These are phyloP conservation scores for Molossus molossus DNA, from an alignment of 2,797 vertebrate species.

Conservation along the genomic window DNA sequence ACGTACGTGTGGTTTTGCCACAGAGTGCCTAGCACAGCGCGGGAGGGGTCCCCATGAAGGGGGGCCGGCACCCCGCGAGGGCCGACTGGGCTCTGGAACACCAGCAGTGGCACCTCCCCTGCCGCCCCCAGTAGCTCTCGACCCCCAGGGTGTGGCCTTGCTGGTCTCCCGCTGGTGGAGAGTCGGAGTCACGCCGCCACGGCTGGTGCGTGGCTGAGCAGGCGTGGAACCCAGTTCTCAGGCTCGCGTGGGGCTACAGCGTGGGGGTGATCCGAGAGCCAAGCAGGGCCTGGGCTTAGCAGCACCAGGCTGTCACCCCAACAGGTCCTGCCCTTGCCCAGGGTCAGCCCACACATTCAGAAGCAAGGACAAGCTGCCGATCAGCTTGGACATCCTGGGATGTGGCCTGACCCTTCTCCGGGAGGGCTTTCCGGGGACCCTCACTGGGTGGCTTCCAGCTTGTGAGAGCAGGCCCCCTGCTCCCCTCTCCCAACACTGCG, in stretches of 20 bases:
- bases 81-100: not conserved
- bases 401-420: accelerated
- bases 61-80: accelerated
- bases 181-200: not conserved
- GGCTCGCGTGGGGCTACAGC: not conserved
- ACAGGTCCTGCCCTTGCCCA: too few species aligned
- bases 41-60: not conserved
- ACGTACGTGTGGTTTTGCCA: not conserved
- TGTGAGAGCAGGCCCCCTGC: not conserved
- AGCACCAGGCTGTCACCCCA: not conserved
- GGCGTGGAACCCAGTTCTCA: accelerated
- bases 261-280: accelerated
- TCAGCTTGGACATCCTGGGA: not conserved
- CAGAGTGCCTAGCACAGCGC: accelerated
- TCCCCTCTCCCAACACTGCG: not conserved
- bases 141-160: not conserved
- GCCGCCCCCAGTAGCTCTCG: not conserved
- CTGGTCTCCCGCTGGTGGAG: not conserved
- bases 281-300: accelerated
- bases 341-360: not conserved
- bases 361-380: not conserved
- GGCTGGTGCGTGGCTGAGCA: not conserved
- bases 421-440: not conserved
- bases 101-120: not conserved
- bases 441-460: not conserved